These are phyloP conservation scores for Opisthocomus hoazin DNA, from an alignment of 2,113 vertebrate species.

Conservation along the genomic window DNA sequence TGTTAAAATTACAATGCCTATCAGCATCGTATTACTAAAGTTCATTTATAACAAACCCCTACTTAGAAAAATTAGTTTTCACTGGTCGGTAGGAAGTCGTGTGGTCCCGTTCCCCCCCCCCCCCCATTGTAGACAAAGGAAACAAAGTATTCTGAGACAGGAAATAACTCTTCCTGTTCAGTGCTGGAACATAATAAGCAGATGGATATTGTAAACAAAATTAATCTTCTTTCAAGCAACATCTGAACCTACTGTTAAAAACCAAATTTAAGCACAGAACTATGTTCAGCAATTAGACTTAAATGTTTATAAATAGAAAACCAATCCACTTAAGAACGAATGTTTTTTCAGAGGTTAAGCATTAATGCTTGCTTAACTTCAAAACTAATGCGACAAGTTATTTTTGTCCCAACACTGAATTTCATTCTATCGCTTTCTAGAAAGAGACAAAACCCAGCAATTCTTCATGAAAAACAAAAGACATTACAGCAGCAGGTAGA, in stretches of 20 bases:
- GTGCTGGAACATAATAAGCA: background rate
- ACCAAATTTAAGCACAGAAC: background rate
- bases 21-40: background rate
- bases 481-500: too few relatives aligned
- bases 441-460: background rate
- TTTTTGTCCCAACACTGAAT: background rate
- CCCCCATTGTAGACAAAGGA: slow-evolving; percentile 27
- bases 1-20: background rate
- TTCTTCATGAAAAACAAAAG: background rate
- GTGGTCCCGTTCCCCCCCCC: too few relatives aligned
- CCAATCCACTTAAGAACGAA: background rate
- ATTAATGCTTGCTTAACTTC: background rate
- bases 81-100: background rate
- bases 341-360: background rate
- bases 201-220: background rate
- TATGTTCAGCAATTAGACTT: background rate
- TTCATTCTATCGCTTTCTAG: background rate
- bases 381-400: background rate
- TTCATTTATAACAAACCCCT: background rate
- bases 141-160: slow-evolving; percentile 30
- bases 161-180: slow-evolving; percentile 52
- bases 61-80: background rate
- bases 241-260: background rate
- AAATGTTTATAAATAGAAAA: background rate
- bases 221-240: background rate